phyloP scores from a whole-genome alignment of 2,888 invertebrate species.

The Hirtodrosophila cameraria region DNA sequence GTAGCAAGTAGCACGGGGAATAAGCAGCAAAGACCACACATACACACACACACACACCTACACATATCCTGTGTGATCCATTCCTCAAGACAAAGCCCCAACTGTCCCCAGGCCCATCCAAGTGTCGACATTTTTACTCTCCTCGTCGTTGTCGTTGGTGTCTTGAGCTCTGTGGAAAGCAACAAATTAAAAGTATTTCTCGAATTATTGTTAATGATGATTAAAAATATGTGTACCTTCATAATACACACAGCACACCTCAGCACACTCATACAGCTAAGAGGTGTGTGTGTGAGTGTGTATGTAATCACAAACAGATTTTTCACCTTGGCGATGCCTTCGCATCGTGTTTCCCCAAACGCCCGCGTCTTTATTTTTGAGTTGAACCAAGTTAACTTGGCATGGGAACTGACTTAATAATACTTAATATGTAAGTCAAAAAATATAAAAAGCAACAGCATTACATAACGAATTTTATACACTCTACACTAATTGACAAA shows the following conservation, averaged over 20 bases:
- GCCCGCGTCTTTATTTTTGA: conserved; percentile 36
- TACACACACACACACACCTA: conserved; percentile 21
- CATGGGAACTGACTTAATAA: conserved; percentile 49
- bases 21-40: conserved; percentile 33
- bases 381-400: conserved; percentile 31
- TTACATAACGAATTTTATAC: no score
- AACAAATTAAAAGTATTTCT: conserved; percentile 80
- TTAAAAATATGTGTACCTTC: conserved; percentile 80
- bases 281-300: background rate
- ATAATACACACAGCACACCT: conserved; percentile 61
- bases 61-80: conserved; percentile 20
- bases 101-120: conserved; percentile 32
- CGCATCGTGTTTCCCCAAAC: conserved; percentile 46
- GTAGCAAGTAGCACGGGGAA: conserved; percentile 61
- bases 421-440: conserved; percentile 11
- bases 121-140: conserved; percentile 27
- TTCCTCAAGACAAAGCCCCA: conserved; percentile 38
- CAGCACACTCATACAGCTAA: conserved; percentile 36
- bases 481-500: no score
- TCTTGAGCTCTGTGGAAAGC: conserved; percentile 36
- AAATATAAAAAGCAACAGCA: background rate
- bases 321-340: conserved; percentile 28
- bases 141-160: conserved; percentile 28
- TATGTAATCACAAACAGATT: conserved; percentile 50
- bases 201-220: conserved; percentile 83